A percentile compares a stretch with the other conserved stretches of the same genome.
Evolutionary conservation across 2,888 invertebrate genomes (phyloP).

Genomic region (Camptogramma bilineatum): DNA sequence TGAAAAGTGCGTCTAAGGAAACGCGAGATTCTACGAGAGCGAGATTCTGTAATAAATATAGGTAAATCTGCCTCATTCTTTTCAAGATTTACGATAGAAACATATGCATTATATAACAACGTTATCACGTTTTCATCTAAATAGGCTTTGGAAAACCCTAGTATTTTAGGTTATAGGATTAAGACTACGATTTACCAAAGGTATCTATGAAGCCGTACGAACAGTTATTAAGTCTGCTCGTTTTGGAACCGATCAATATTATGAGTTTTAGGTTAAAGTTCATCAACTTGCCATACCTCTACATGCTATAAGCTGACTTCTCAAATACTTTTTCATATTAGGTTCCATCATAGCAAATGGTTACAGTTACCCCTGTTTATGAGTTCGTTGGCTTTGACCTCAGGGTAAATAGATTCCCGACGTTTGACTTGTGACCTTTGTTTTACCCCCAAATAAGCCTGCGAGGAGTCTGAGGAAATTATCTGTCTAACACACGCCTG

Average conservation of each 20-base stretch:
- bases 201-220: constrained; percentile 19
- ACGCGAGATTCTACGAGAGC: not conserved
- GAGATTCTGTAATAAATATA: too few relatives aligned
- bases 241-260: constrained; percentile 30
- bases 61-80: too few relatives aligned
- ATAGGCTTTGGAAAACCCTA: not conserved
- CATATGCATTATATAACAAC: not conserved
- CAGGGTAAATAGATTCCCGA: not conserved
- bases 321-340: not conserved
- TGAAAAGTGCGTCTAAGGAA: not conserved
- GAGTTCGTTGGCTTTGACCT: not conserved
- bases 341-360: not conserved
- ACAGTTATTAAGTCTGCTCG: not conserved
- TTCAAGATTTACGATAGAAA: not conserved
- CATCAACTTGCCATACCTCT: not conserved
- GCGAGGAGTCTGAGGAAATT: constrained; percentile 1
- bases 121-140: constrained; percentile 4
- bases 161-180: constrained; percentile 25
- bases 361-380: not conserved
- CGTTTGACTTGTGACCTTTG: not conserved
- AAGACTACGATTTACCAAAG: constrained; percentile 32
- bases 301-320: not conserved
- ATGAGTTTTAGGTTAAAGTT: constrained; percentile 11
- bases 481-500: constrained; percentile 2
- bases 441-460: not conserved